phyloP scores from a whole-genome alignment of 2,113 vertebrate genomes.

The Myanophis thanlyinensis region DNA sequence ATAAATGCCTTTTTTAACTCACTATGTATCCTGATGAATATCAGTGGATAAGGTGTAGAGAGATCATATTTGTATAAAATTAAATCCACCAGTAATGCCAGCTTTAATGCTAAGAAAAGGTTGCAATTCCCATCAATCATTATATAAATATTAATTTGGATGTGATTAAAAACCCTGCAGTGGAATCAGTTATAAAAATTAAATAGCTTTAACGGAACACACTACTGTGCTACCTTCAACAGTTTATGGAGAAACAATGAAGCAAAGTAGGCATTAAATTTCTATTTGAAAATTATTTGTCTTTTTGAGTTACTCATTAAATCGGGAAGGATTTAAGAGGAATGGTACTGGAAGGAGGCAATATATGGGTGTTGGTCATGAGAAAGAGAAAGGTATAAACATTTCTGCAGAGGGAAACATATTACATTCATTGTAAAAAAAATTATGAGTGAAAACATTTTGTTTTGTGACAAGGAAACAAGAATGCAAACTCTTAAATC shows the following conservation, averaged over 20 bases:
- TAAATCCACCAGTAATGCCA: conserved; percentile 27
- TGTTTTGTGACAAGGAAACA: neutral
- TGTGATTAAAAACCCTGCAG: conserved; percentile 36
- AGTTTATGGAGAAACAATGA: neutral
- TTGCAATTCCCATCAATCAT: conserved; percentile 31
- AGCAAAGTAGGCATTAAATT: conserved; percentile 29
- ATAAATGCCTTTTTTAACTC: conserved; percentile 34
- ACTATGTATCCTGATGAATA: conserved; percentile 46
- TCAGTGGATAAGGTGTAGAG: conserved; percentile 40
- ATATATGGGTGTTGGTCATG: neutral
- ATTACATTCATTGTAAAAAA: neutral
- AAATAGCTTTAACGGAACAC: conserved; percentile 33
- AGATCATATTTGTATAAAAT: conserved; percentile 53
- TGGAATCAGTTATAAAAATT: conserved; percentile 29
- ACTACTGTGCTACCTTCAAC: neutral
- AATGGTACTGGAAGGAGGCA: neutral
- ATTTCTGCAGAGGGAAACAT: conserved; percentile 9
- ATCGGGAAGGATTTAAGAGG: rapidly evolving
- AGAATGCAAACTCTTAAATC: neutral
- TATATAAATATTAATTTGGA: conserved; percentile 54
- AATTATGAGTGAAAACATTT: neutral
- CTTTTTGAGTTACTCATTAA: conserved; percentile 23
- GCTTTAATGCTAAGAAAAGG: conserved; percentile 45
- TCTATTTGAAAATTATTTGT: conserved; percentile 30
- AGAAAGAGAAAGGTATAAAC: neutral